phyloP scores from a whole-genome alignment of 2,797 vertebrate genomes.

The Knipowitschia caucasica region DNA sequence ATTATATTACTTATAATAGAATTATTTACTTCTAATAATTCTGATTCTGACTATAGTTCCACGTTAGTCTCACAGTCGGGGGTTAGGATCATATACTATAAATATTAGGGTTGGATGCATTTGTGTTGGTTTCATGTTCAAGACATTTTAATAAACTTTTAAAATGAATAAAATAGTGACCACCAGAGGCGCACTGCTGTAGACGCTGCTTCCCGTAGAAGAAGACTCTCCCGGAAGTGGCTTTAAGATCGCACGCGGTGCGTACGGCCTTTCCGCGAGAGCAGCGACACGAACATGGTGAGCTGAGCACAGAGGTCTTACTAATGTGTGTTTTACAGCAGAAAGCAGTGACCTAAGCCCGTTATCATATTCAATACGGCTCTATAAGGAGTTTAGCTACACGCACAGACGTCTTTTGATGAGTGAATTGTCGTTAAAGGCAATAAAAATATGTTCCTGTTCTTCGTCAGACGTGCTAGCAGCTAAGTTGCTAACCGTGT shows the following conservation, averaged over 20 bases:
- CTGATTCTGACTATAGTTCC: too few relatives aligned
- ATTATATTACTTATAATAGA: too few relatives aligned
- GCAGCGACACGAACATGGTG: slow-evolving; percentile 67
- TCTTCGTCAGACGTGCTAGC: not conserved
- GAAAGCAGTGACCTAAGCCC: fast-evolving
- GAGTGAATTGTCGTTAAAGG: fast-evolving
- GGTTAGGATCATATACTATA: too few relatives aligned
- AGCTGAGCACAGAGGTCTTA: not conserved
- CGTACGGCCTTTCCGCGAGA: slow-evolving; percentile 70
- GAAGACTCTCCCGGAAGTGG: slow-evolving; percentile 60
- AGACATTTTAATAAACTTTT: too few relatives aligned
- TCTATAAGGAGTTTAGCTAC: not conserved
- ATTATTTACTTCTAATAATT: too few relatives aligned
- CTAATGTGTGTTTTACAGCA: fast-evolving
- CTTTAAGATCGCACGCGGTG: slow-evolving; percentile 59
- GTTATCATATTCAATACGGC: fast-evolving
- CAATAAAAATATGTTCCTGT: slow-evolving; percentile 9
- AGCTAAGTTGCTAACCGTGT: not conserved
- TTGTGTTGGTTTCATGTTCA: too few relatives aligned
- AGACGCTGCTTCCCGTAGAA: not conserved
- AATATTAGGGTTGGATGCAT: too few relatives aligned
- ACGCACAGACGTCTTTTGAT: fast-evolving
- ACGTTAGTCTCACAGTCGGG: too few relatives aligned
- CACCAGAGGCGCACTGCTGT: slow-evolving; percentile 27
- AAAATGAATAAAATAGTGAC: too few relatives aligned